Base-by-base conservation (phyloP, 2,113 vertebrate species). In the Piaya cayana region DNA sequence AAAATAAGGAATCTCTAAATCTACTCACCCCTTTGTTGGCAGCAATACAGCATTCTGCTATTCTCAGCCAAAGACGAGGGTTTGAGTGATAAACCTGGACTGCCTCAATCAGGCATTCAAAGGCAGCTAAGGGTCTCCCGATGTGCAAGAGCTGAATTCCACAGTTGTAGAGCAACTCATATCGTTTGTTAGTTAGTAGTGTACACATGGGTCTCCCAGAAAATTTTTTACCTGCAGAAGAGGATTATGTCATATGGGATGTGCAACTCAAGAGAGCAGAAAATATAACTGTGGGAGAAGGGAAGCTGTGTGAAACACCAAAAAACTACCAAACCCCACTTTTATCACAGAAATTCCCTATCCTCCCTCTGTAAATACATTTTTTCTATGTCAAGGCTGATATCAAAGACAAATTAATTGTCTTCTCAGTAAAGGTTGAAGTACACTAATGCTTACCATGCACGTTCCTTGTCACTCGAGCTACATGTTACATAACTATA, bases 71-170 rank as follows among this genome's bases (percentile, higher is more conserved):
- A 23, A 99, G 98, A 22, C 99, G 99, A 47, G 99, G 98, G 81
- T 99, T 99, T 19, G 99, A 99, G 81, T 99, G 99, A 93, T 99
- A 99, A 39, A 99, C 99, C 96, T 99, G 99, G 70, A 99, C 99
- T 1, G 99, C 99, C 96, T 99, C 99, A 96, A 99, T 99, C 85
- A 99, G 97, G 97, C 99, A 99, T 88, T 99, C 99, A 9, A 99
- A 99, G 12, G 99, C 99, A 25, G 99, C 99, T 42, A 99, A 97
- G 5, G 99, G 99, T 76, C 99, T 96, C 65, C 99, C 99, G 11
- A 99, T 98, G 84, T 99, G 99, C 70, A 99, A 96, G 45, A 99
- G 98, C 97, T 99, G 99, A 77, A 99, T 99, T 6, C 99, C 99
- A 62, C 99, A 99, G 93, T 99, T 99, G 87, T 99, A 99, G 18